Conservation (phyloP, 2,797 vertebrate species). For the Corythornis leucogaster region DNA sequence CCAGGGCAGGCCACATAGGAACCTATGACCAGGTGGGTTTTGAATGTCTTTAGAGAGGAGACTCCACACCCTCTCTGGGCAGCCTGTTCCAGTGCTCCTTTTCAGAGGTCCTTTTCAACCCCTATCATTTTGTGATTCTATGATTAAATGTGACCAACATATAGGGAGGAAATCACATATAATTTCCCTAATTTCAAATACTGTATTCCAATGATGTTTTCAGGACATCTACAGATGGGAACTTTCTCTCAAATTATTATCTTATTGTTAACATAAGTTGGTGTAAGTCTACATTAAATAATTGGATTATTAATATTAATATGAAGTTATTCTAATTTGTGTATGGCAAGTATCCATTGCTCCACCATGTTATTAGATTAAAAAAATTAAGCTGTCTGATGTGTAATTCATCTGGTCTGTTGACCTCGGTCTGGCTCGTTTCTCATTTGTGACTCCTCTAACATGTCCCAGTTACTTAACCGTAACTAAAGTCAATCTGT, state of each 20-base stretch:
- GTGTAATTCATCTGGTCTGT: neutral
- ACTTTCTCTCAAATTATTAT: neutral
- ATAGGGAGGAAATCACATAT: neutral
- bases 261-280: neutral
- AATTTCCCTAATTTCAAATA: no score
- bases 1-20: no score
- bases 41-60: no score
- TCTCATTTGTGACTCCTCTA: constrained; percentile 9
- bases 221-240: neutral
- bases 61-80: no score
- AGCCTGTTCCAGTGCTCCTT: no score
- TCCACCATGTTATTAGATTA: neutral
- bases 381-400: neutral
- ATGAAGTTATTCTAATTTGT: neutral
- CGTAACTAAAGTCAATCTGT: neutral
- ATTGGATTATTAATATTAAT: neutral
- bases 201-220: neutral
- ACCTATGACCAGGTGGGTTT: no score
- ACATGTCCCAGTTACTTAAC: neutral
- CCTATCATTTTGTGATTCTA: no score
- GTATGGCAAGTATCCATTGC: neutral
- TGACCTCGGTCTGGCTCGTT: constrained; percentile 13
- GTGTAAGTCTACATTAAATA: neutral
- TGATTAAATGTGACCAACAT: neutral
- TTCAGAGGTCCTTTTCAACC: no score